phyloP scores from a whole-genome alignment of 2,797 vertebrate genomes.

The Myotis vivesi region DNA sequence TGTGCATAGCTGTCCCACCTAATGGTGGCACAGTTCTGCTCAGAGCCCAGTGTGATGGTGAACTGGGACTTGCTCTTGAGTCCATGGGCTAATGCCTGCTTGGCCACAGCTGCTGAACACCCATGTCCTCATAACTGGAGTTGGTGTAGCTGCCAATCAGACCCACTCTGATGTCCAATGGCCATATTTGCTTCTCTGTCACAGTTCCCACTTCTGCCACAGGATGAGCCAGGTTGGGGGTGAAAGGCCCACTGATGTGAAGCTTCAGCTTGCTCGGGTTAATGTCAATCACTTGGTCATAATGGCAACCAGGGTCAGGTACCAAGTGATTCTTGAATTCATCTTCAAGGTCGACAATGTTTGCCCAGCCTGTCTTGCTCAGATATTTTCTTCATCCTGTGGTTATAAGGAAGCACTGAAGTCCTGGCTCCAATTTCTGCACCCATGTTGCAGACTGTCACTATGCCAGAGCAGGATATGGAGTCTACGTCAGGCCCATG shows the following conservation, averaged over 20 bases:
- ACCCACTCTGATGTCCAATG: conserved; percentile 96
- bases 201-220: conserved; percentile 91
- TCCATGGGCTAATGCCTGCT: conserved; percentile 92
- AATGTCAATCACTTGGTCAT: conserved; percentile 94
- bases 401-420: conserved; percentile 94
- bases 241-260: conserved; percentile 97
- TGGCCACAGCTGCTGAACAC: conserved; percentile 93
- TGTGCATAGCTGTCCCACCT: conserved; percentile 95
- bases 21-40: conserved; percentile 96
- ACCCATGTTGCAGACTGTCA: conserved; percentile 98
- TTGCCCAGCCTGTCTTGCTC: conserved; percentile 91
- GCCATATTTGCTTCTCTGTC: conserved; percentile 93
- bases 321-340: conserved; percentile 90
- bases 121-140: conserved; percentile 98
- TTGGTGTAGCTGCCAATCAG: conserved; percentile 98
- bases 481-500: conserved; percentile 95
- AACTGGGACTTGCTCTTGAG: conserved; percentile 94
- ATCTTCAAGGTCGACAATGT: conserved; percentile 88
- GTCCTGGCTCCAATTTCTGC: conserved; percentile 97
- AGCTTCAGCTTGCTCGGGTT: conserved; percentile 95
- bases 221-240: conserved; percentile 93
- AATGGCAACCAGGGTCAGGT: conserved; percentile 93
- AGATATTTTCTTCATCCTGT: conserved; percentile 94
- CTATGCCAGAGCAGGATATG: conserved; percentile 94
- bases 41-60: conserved; percentile 95